These are phyloP conservation scores for Xestia ashworthii DNA, from an alignment of 2,888 invertebrate genomes.

Conservation along the genomic window DNA sequence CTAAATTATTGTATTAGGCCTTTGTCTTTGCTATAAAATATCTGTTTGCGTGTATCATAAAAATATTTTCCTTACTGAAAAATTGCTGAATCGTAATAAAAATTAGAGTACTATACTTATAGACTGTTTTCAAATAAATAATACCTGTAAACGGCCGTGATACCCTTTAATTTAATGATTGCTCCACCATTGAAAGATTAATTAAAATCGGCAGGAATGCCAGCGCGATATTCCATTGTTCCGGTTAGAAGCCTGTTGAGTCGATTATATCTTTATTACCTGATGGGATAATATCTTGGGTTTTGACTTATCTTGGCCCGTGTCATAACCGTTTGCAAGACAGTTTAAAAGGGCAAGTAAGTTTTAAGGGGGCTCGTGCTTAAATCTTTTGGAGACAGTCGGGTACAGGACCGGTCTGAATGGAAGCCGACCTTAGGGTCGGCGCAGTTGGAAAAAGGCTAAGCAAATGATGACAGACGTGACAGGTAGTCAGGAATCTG, in stretches of 20 bases:
- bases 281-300: constrained; percentile 17
- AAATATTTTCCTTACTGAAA: background rate
- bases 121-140: constrained; percentile 24
- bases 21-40: background rate
- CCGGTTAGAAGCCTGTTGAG: constrained; percentile 26
- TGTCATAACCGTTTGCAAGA: background rate
- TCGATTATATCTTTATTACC: constrained; percentile 36
- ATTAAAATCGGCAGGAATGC: constrained; percentile 53
- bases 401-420: too few species aligned
- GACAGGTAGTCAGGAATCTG: background rate
- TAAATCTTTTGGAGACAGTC: background rate
- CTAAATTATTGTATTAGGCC: too few species aligned
- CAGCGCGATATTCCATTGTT: constrained; percentile 20
- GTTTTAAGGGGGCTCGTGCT: background rate
- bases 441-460: background rate
- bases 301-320: background rate
- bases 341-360: background rate
- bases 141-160: constrained; percentile 39
- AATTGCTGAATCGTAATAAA: background rate
- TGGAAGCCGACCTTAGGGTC: background rate
- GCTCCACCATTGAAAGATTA: constrained; percentile 43
- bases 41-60: background rate
- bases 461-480: too few species aligned
- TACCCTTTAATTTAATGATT: constrained; percentile 55
- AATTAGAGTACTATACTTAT: background rate